Percentiles rank a stretch among this genome's conserved stretches.
Conservation (phyloP, 1,140 invertebrate species). For the Leguminivora glycinivorella region DNA sequence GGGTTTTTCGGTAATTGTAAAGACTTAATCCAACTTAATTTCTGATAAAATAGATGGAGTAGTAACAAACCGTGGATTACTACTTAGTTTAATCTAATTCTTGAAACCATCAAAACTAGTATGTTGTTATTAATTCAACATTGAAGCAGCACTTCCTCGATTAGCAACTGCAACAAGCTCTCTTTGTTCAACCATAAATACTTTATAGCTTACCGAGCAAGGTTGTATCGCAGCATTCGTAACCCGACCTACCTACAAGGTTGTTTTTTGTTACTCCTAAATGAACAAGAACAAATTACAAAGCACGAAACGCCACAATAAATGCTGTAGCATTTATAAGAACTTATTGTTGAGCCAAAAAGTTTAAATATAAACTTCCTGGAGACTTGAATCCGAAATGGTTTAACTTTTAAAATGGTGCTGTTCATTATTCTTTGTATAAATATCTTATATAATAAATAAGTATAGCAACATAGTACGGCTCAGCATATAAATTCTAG, state of each 20-base stretch:
- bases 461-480: neutral
- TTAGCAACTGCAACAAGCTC: constrained; percentile 7
- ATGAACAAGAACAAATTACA: constrained; percentile 27
- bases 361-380: neutral
- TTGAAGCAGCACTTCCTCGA: constrained; percentile 7
- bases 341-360: neutral
- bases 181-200: constrained; percentile 10
- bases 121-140: neutral
- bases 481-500: neutral
- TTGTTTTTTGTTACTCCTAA: constrained; percentile 25
- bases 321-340: constrained; percentile 1
- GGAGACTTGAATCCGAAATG: neutral
- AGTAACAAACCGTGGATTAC: neutral
- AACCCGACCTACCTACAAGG: constrained; percentile 25
- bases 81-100: neutral
- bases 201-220: constrained; percentile 22
- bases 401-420: no score
- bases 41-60: neutral
- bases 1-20: no score
- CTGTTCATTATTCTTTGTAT: no score
- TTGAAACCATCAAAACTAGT: neutral
- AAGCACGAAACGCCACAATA: constrained; percentile 20
- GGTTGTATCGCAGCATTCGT: constrained; percentile 23
- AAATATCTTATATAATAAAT: neutral
- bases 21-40: neutral